phyloP scores from a whole-genome alignment of 1,140 invertebrate species.

The Cyclina sinensis region DNA sequence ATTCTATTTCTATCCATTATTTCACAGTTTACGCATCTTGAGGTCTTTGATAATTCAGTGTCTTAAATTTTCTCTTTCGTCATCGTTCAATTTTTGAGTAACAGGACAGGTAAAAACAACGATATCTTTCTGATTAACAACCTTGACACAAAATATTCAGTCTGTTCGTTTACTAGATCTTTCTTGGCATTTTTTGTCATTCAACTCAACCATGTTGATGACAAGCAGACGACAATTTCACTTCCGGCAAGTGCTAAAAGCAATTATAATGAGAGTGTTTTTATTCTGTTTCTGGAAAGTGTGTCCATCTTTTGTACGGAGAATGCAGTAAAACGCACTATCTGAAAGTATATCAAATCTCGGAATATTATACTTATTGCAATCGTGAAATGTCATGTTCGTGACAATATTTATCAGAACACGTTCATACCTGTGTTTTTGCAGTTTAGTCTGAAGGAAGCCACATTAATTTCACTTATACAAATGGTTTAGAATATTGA shows the following conservation, averaged over 20 bases:
- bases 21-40: no score
- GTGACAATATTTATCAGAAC: neutral
- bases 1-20: no score
- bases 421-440: no score
- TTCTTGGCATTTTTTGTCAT: conserved; percentile 85
- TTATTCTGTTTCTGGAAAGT: conserved; percentile 86
- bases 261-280: conserved; percentile 86
- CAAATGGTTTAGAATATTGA: no score
- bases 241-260: conserved; percentile 82
- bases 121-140: conserved; percentile 84
- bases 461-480: no score
- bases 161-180: conserved; percentile 85
- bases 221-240: conserved; percentile 85
- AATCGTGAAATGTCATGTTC: neutral
- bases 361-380: neutral
- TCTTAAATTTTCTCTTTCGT: conserved; percentile 18
- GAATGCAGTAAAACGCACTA: conserved; percentile 87
- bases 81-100: conserved; percentile 69
- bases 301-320: conserved; percentile 86
- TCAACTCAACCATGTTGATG: conserved; percentile 84
- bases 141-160: conserved; percentile 86
- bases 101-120: conserved; percentile 78
- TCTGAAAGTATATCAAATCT: conserved; percentile 78
- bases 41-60: conserved; percentile 35
- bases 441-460: no score